These are phyloP conservation scores for Stegastes partitus DNA, from an alignment of 2,113 vertebrate genomes.

Conservation along the genomic window DNA sequence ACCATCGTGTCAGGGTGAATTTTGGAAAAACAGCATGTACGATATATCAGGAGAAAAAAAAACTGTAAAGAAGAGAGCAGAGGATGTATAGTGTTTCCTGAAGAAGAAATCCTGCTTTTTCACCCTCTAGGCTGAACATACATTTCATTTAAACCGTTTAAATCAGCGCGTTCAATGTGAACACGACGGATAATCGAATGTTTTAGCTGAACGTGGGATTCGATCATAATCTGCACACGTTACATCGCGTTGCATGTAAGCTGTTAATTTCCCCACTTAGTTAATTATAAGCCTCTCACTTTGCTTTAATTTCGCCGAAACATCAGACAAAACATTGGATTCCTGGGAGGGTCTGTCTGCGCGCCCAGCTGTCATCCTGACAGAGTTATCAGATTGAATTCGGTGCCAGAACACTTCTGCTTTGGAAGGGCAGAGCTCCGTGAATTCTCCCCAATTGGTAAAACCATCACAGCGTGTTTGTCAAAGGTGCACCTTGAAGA, in stretches of 20 bases:
- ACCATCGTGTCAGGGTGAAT: too few species aligned
- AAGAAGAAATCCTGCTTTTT: too few species aligned
- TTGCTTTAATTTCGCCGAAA: slow-evolving; percentile 5
- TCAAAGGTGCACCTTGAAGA: slow-evolving; percentile 51
- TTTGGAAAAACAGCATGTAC: neutral
- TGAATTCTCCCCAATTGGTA: slow-evolving; percentile 29
- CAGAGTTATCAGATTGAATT: slow-evolving; percentile 38
- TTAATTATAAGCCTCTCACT: neutral
- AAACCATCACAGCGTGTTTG: slow-evolving; percentile 56
- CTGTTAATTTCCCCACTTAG: neutral
- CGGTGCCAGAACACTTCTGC: neutral
- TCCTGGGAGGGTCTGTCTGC: neutral
- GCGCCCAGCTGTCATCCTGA: slow-evolving; percentile 28
- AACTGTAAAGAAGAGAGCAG: neutral
- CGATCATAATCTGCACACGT: neutral
- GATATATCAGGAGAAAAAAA: neutral
- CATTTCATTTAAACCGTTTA: neutral
- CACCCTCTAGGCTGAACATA: too few species aligned
- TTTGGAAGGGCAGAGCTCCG: slow-evolving; percentile 24
- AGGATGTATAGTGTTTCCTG: neutral
- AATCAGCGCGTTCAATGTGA: neutral
- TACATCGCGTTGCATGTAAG: neutral
- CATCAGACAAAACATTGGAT: neutral
- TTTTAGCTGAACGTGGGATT: neutral
- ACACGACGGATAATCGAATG: neutral